A percentile compares a stretch with the other conserved stretches of the same genome.
These are phyloP conservation scores for Lampris megalopsis DNA, from an alignment of 2,113 vertebrate genomes.

Conservation along the genomic window DNA sequence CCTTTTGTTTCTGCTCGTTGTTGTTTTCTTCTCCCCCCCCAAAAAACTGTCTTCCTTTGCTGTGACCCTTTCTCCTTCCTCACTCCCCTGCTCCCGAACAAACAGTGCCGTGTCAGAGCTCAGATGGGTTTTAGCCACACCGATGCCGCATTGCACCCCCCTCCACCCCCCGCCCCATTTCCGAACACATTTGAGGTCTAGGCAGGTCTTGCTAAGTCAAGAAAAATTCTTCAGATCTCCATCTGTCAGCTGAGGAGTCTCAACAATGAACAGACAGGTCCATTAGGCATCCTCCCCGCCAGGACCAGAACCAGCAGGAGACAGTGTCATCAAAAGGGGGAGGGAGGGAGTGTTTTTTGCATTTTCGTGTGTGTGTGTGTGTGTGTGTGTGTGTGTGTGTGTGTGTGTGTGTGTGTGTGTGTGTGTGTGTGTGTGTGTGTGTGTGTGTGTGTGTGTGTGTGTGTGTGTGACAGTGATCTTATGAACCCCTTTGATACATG, in stretches of 20 bases:
- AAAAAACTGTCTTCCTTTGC: slow-evolving; percentile 19
- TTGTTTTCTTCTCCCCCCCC: too few species aligned
- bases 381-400: too few species aligned
- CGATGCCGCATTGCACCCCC: slow-evolving; percentile 35
- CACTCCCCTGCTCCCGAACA: slow-evolving; percentile 27
- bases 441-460: too few species aligned
- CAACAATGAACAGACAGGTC: slow-evolving; percentile 21
- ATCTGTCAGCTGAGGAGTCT: slow-evolving; percentile 18
- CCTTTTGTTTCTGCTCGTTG: slow-evolving; percentile 14
- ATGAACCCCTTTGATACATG: slow-evolving; percentile 23
- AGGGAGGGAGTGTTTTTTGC: neutral
- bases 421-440: too few species aligned
- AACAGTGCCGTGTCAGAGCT: slow-evolving; percentile 32
- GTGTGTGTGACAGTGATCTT: slow-evolving; percentile 2
- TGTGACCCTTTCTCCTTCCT: slow-evolving; percentile 20
- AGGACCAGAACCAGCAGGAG: slow-evolving; percentile 1
- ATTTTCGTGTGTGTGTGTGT: too few species aligned
- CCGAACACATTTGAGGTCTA: slow-evolving; percentile 44
- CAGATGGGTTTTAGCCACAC: slow-evolving; percentile 50
- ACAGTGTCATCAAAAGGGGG: neutral
- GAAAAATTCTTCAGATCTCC: slow-evolving; percentile 45
- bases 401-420: too few species aligned
- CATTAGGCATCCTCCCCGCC: slow-evolving; percentile 8
- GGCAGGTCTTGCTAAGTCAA: slow-evolving; percentile 31
- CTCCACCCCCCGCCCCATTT: slow-evolving; percentile 41